These are phyloP conservation scores for Eurystomus gularis DNA, from an alignment of 2,113 vertebrate species.

Conservation along the genomic window DNA sequence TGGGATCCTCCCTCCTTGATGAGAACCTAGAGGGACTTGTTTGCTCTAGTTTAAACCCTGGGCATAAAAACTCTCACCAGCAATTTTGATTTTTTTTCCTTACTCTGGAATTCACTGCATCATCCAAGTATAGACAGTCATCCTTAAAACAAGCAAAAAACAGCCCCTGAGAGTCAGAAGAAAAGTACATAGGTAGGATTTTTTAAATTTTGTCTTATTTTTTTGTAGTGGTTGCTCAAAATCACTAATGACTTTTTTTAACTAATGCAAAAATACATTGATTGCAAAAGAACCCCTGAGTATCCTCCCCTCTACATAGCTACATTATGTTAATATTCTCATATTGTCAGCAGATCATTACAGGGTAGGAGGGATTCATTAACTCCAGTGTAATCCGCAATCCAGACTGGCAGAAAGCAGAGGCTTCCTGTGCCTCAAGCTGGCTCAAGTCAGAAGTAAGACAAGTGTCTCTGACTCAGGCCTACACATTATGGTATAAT, in stretches of 20 bases:
- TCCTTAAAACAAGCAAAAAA: neutral
- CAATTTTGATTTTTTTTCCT: neutral
- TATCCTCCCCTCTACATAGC: neutral
- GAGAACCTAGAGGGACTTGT: neutral
- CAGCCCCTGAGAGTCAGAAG: neutral
- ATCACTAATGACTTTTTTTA: neutral
- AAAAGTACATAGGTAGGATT: neutral
- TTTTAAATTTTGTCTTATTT: neutral
- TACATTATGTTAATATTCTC: constrained; percentile 22
- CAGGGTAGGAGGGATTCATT: constrained; percentile 25
- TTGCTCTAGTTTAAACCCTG: neutral
- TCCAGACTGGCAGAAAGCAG: constrained; percentile 22
- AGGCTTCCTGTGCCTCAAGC: neutral
- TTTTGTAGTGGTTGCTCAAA: neutral
- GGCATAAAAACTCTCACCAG: neutral
- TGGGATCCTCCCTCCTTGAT: neutral
- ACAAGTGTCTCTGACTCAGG: neutral
- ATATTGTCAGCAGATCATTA: constrained; percentile 36
- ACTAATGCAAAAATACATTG: neutral
- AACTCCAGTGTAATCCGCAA: constrained; percentile 34
- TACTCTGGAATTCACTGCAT: neutral
- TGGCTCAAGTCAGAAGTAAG: constrained; percentile 1
- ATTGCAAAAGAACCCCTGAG: constrained; percentile 3
- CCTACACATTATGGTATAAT: constrained; percentile 11
- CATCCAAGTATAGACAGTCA: neutral